Percentiles rank a stretch among this genome's conserved stretches.
Conservation (phyloP, 2,888 invertebrate genomes). For the Anoplius nigerrimus region DNA sequence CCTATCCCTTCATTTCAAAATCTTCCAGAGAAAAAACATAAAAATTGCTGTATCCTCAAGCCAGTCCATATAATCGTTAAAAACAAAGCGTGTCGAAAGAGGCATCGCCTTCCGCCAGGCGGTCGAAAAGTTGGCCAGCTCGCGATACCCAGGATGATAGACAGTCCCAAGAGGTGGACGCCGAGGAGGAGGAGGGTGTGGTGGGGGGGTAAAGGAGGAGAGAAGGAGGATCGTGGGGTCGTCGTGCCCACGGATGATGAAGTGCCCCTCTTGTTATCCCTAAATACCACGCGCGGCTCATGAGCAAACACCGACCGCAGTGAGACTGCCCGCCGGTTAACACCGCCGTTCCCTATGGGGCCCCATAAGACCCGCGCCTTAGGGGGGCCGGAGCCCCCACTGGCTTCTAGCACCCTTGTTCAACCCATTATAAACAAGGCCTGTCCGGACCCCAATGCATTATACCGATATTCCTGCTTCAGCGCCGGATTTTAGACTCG, state of each 20-base stretch:
- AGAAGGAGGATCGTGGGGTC: conserved; percentile 52
- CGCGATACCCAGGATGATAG: conserved; percentile 24
- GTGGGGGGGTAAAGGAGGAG: conserved; percentile 27
- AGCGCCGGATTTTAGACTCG: conserved; percentile 47
- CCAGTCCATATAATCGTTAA: too few species aligned
- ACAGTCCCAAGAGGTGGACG: conserved; percentile 13
- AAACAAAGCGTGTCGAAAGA: too few species aligned
- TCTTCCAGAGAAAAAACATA: too few species aligned
- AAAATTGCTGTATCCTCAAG: too few species aligned
- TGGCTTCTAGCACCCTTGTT: conserved; percentile 74
- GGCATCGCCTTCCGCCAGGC: too few species aligned
- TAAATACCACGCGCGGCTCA: conserved; percentile 72
- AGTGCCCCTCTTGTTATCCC: conserved; percentile 73
- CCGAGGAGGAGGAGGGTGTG: conserved; percentile 23
- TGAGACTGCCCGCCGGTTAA: conserved; percentile 69
- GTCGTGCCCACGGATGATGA: conserved; percentile 68
- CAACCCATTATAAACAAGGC: conserved; percentile 73
- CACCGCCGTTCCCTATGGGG: conserved; percentile 64
- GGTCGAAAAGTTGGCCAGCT: too few species aligned
- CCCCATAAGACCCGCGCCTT: conserved; percentile 68
- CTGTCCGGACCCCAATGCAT: conserved; percentile 68
- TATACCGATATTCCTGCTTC: conserved; percentile 62
- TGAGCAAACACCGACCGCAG: conserved; percentile 71
- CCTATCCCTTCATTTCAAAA: too few species aligned
- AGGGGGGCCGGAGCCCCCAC: conserved; percentile 71